Conservation (phyloP, 2,113 vertebrate genomes). For the Syngnathus floridae region DNA sequence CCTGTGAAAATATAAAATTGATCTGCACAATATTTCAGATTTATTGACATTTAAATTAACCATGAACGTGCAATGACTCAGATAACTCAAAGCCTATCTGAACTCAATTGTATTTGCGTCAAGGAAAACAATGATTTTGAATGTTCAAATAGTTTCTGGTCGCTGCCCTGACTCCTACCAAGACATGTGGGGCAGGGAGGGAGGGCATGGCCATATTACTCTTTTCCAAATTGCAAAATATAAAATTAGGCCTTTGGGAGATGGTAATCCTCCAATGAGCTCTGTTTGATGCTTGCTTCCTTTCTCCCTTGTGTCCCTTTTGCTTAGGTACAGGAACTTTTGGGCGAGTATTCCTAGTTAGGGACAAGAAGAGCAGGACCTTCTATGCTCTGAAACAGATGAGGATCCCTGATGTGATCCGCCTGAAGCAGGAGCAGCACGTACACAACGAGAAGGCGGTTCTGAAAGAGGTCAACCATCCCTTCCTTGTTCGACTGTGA, state of each 20-base stretch:
- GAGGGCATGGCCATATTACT: too few species aligned
- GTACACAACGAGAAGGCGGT: constrained; percentile 96
- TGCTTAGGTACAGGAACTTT: constrained; percentile 87
- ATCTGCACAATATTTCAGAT: too few species aligned
- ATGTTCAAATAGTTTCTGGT: too few species aligned
- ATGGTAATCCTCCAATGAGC: background rate
- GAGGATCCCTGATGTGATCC: constrained; percentile 92
- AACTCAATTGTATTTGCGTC: too few species aligned
- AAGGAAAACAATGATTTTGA: too few species aligned
- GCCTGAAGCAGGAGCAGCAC: constrained; percentile 93
- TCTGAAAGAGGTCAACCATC: constrained; percentile 84
- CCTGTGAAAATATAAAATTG: too few species aligned
- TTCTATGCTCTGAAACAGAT: constrained; percentile 92
- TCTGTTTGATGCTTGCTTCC: background rate
- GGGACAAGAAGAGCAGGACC: constrained; percentile 73
- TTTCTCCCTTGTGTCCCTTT: background rate
- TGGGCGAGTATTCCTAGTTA: constrained; percentile 88
- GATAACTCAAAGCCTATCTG: too few species aligned
- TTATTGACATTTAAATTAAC: too few species aligned
- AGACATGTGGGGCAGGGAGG: too few species aligned
- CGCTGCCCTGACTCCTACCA: too few species aligned
- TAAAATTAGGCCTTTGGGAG: background rate
- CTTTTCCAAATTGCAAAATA: background rate
- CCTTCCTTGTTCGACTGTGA: constrained; percentile 91
- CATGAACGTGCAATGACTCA: too few species aligned